phyloP scores from a whole-genome alignment of 2,797 vertebrate genomes.

The Petrocephalus schoutedeni region DNA sequence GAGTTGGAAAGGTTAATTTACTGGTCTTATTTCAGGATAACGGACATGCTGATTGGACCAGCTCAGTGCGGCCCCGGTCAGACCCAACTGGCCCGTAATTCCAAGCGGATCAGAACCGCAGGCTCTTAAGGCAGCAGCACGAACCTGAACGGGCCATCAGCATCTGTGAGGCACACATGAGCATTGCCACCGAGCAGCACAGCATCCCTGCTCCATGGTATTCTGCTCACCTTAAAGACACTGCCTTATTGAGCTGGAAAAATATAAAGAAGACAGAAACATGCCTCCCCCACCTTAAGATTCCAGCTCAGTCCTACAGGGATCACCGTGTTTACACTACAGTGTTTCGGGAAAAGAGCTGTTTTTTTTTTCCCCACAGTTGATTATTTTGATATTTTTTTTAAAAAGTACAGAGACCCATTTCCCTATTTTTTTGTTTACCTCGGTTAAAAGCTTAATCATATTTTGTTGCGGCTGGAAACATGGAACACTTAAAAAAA shows the following conservation, averaged over 20 bases:
- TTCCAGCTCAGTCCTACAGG: background rate
- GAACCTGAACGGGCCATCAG: slow-evolving; percentile 27
- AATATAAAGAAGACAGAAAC: background rate
- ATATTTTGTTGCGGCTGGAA: background rate
- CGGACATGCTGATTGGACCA: background rate
- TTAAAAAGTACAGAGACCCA: background rate
- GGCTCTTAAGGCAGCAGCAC: slow-evolving; percentile 31
- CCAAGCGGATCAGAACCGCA: slow-evolving; percentile 38
- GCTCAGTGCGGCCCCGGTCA: background rate
- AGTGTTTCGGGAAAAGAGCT: background rate
- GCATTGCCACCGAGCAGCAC: background rate
- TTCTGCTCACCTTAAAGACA: slow-evolving; percentile 20
- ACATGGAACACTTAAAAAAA: slow-evolving; percentile 5
- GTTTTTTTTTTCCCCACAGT: background rate
- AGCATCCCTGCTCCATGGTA: slow-evolving; percentile 26
- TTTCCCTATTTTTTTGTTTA: background rate
- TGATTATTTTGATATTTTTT: slow-evolving; percentile 7
- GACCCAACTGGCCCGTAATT: slow-evolving; percentile 42
- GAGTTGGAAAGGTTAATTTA: background rate
- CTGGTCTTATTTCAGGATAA: slow-evolving; percentile 36
- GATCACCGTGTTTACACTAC: background rate
- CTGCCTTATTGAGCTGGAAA: background rate
- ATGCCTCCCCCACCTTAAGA: background rate
- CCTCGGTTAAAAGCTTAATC: slow-evolving; percentile 12
- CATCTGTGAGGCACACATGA: slow-evolving; percentile 38